Evolutionary conservation across 37 sponge, comb jelly and placozoan genomes (phyloP).

Genomic region (Corticium candelabrum): DNA sequence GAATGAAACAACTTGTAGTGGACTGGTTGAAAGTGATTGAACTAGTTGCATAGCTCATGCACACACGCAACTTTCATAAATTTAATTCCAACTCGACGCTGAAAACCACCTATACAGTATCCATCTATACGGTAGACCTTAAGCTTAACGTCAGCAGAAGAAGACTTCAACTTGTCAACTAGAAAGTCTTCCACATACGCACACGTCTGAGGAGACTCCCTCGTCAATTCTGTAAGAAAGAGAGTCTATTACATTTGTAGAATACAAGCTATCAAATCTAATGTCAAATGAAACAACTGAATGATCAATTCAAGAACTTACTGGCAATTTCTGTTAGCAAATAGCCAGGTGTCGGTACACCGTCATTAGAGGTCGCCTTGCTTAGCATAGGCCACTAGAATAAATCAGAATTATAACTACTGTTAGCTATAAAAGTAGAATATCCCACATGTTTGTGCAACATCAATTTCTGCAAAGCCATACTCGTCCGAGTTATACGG

Average conservation of each 20-base stretch:
- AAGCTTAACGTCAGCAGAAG: slow-evolving; percentile 54
- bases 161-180: slow-evolving; percentile 37
- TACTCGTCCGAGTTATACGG: too few relatives aligned
- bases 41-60: too few relatives aligned
- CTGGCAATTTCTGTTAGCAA: neutral
- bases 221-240: slow-evolving; percentile 52
- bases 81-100: too few relatives aligned
- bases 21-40: too few relatives aligned
- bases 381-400: neutral
- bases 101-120: too few relatives aligned
- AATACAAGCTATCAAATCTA: too few relatives aligned
- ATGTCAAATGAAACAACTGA: neutral
- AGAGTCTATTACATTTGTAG: neutral
- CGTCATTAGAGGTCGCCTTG: neutral
- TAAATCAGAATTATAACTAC: too few relatives aligned
- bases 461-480: too few relatives aligned
- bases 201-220: slow-evolving; percentile 53
- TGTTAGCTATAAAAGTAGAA: too few relatives aligned
- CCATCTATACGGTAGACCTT: slow-evolving; percentile 35
- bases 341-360: neutral
- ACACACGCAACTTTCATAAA: too few relatives aligned
- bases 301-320: neutral
- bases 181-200: slow-evolving; percentile 65
- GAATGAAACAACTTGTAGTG: too few relatives aligned
- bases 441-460: too few relatives aligned